Evolutionary conservation across 2,797 vertebrate species (phyloP), one percentile per base, ranked within the genome.

Genomic region (Malurus leucopterus): DNA sequence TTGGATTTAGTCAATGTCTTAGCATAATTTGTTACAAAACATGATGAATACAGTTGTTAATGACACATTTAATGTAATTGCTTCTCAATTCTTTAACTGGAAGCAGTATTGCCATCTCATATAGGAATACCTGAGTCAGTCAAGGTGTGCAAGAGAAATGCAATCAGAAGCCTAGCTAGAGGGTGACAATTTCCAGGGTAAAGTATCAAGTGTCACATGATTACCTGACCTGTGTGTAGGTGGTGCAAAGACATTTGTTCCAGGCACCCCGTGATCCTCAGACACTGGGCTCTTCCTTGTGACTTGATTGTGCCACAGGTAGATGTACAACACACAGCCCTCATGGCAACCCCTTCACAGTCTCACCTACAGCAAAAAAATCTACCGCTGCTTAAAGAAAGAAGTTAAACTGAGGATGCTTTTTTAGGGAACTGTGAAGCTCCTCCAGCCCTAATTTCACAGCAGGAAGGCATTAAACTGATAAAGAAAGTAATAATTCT

Each of bases 111-210:
- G 69, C 44, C 20, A 43, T 57, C 8, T 40, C 30, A 69, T 47
- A 89, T 34, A 74, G 71, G 44, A 71, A 40, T 9, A 75, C 4
- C 69, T 76, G 53, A 92, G 77, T 91, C 83, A 86, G 49, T 55
- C 34, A 64, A 93, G 59, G 75, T 29, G 57, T 70, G 38, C 38
- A 89, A 78, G 59, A 41, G 53, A 92, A 94, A 89, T 17, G 13
- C 20, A 63, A n/a, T 50, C 80, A 91, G 77, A 93, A 88, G 64
- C 40, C 74, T 94, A 86, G 77, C 74, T 94, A 93, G 88, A 86
- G 68, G 79, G 71, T 92, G 68, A 79, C 34, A 73, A 49, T 81
- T 94, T 86, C 74, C 53, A 70, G 67, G 49, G 53, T 63, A 57
- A 88, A 61, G 34, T 59, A 59, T 59, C 65, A 72, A 81, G 68